Percentiles rank a stretch among this genome's conserved stretches.
Evolutionary conservation across 2,888 invertebrate species (phyloP).

Genomic region (Teleiodes luculella): DNA sequence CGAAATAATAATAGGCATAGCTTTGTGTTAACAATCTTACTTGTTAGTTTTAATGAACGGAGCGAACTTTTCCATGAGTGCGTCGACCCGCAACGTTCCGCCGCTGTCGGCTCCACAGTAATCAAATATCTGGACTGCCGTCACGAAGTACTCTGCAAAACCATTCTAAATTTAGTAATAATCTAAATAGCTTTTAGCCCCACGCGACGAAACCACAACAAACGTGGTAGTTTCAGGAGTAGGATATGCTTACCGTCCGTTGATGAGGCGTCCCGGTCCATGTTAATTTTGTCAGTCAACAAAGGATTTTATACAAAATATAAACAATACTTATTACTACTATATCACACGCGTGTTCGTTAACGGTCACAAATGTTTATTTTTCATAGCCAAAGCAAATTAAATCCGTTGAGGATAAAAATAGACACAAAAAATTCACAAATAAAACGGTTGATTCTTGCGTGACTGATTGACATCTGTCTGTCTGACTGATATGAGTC

Average conservation of each 20-base stretch:
- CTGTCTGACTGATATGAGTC: no score
- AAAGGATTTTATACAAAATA: slow-evolving; percentile 17
- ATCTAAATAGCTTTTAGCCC: slow-evolving; percentile 46
- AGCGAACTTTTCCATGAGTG: slow-evolving; percentile 67
- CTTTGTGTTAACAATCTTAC: slow-evolving; percentile 49
- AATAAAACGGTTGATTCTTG: slow-evolving; percentile 43
- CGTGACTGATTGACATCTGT: background rate
- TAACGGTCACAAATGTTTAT: slow-evolving; percentile 50
- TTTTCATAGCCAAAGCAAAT: slow-evolving; percentile 41
- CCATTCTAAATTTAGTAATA: slow-evolving; percentile 43
- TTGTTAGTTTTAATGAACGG: slow-evolving; percentile 68
- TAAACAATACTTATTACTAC: slow-evolving; percentile 25
- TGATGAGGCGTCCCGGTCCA: slow-evolving; percentile 49
- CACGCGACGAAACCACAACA: slow-evolving; percentile 43
- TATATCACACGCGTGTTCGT: slow-evolving; percentile 34
- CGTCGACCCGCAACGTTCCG: slow-evolving; percentile 55
- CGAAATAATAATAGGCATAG: no score
- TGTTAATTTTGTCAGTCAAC: slow-evolving; percentile 45
- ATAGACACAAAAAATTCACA: slow-evolving; percentile 45
- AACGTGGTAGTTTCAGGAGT: slow-evolving; percentile 2
- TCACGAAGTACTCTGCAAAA: slow-evolving; percentile 64
- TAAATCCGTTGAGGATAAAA: slow-evolving; percentile 49
- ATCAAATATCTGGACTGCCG: slow-evolving; percentile 68
- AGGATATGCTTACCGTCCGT: slow-evolving; percentile 52
- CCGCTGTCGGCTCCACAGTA: slow-evolving; percentile 59